A percentile compares a stretch with the other conserved stretches of the same genome.
These are phyloP conservation scores for Axea sp. DNA, from an alignment of 2,888 invertebrate genomes.

Conservation along the genomic window DNA sequence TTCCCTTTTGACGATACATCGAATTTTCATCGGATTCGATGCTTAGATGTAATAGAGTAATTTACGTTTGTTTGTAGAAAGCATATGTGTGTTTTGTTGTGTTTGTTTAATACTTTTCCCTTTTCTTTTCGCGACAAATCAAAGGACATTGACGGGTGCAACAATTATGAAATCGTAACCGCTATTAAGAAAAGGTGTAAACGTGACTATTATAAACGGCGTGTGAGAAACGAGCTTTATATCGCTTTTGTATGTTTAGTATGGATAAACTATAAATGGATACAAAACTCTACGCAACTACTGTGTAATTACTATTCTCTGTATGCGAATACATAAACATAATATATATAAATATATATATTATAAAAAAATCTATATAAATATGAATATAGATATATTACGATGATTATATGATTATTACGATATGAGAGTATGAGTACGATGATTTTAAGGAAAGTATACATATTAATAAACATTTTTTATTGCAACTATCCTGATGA, in stretches of 20 bases:
- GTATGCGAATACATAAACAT: conserved; percentile 74
- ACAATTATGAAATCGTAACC: conserved; percentile 63
- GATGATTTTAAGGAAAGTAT: conserved; percentile 79
- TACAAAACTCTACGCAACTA: conserved; percentile 68
- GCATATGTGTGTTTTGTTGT: conserved; percentile 5
- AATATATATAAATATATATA: conserved; percentile 67
- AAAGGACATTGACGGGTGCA: conserved; percentile 45
- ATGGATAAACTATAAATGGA: conserved; percentile 73
- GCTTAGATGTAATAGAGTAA: conserved; percentile 3
- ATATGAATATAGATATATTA: conserved; percentile 71
- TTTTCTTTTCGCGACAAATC: conserved; percentile 12
- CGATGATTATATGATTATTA: conserved; percentile 73
- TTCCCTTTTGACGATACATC: conserved; percentile 1
- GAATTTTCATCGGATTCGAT: background rate
- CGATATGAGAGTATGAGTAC: conserved; percentile 77
- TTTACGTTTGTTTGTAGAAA: conserved; percentile 2
- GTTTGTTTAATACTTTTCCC: conserved; percentile 2
- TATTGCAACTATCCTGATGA: conserved; percentile 77
- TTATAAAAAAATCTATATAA: conserved; percentile 62
- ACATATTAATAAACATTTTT: conserved; percentile 79
- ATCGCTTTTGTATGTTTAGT: conserved; percentile 79
- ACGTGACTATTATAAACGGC: conserved; percentile 67
- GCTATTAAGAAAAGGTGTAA: conserved; percentile 65
- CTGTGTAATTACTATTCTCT: conserved; percentile 74
- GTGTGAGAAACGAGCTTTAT: conserved; percentile 78